A percentile compares a stretch with the other conserved stretches of the same genome.
These are phyloP conservation scores for Rugalucina vietnamica DNA, from an alignment of 2,888 invertebrate species.

Conservation along the genomic window DNA sequence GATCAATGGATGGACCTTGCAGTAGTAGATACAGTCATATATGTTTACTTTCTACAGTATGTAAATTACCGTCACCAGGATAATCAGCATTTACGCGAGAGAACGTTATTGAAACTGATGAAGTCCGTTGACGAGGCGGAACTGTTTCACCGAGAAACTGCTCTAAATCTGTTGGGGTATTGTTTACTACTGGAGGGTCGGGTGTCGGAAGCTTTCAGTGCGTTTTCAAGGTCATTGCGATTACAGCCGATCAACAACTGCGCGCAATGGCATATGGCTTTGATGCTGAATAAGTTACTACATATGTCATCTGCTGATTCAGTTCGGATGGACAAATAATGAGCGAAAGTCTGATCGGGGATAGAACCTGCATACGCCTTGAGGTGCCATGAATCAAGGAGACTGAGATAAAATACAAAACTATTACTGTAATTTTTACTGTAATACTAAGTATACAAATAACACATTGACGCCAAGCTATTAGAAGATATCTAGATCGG, in stretches of 20 bases:
- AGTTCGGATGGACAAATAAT: no score
- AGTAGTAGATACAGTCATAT: neutral
- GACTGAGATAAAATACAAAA: no score
- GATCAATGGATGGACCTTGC: neutral
- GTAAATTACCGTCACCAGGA: neutral
- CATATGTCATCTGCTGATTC: no score
- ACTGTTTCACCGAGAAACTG: slow-evolving; percentile 1
- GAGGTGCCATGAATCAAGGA: no score
- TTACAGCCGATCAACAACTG: neutral
- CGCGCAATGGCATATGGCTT: neutral
- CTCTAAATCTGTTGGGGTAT: neutral
- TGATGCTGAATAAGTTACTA: neutral
- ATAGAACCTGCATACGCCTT: no score
- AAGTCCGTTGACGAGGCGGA: neutral
- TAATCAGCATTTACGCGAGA: neutral
- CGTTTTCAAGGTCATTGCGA: neutral
- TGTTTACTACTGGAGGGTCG: neutral
- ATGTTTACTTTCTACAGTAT: neutral
- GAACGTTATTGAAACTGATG: neutral
- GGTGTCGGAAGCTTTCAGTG: neutral
- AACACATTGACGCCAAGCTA: no score
- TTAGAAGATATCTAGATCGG: no score
- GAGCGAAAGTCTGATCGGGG: no score
- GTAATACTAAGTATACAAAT: no score
- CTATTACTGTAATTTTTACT: no score